Evolutionary conservation across 2,888 invertebrate species (phyloP), one percentile per base, ranked within the genome.

Genomic region (Cheilosia vulpina): DNA sequence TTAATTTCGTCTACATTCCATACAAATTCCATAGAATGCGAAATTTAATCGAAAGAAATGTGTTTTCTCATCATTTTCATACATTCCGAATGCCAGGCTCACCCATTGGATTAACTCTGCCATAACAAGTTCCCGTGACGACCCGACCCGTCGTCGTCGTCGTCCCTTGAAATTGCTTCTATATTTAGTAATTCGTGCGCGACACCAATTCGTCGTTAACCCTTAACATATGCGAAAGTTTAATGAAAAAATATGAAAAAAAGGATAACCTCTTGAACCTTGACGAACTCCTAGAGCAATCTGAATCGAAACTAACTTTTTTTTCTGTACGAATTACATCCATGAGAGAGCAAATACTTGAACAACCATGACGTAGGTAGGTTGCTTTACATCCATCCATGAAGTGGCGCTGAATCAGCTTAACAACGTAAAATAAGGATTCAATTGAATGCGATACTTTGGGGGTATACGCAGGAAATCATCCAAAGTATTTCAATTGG

Each of bases 181-280:
- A 71, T 76, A 76, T 71, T 73, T 57, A 66, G 53, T 60, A 45
- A 72, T 82, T 66, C 82, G 77, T 72, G 82, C 82, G 77, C 77
- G 53, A 71, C 71, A 66, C 17, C 77, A 63, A 66, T 72, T 82
- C 60, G 60, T 60, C 63, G 21, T 53, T 71, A 52, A 65, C 81
- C 55, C 47, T 68, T 73, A 45, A 45, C 66, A 21, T 34, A 52
- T 55, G 73, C 13, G 52, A 53, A 66, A 60, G 43, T 65, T 60
- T 19, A 60, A n/a, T 50, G 34, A 55, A 24, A 65, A 65, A 38
- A 52, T 9, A 19, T 24, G 19, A 19, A 55, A 62, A 55, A 78
- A 77, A 71, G 72, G 66, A 66, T 68, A 62, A 73, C 78, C 45
- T n/a, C 38, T 24, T 66, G 71, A 71, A 62, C 65, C 73, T 24